A percentile compares a stretch with the other conserved stretches of the same genome.
phyloP scores from a whole-genome alignment of 2,113 vertebrate genomes.

The Clarias magur region DNA sequence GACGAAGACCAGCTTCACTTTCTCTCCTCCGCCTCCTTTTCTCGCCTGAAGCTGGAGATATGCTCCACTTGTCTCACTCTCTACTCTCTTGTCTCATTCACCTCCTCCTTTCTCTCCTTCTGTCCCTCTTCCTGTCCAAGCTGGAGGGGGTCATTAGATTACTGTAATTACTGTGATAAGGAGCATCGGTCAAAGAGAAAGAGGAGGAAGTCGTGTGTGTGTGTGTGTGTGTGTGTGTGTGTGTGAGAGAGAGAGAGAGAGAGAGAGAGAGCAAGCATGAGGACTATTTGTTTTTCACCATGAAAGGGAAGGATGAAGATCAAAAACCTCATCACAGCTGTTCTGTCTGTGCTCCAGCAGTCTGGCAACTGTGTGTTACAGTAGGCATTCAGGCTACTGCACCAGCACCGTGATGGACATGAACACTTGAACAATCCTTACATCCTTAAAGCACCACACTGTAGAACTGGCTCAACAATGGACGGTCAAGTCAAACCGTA shows the following conservation, averaged over 20 bases:
- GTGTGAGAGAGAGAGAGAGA: constrained; percentile 38
- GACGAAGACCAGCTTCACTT: constrained; percentile 9
- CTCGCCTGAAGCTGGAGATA: constrained; percentile 35
- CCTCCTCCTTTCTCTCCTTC: constrained; percentile 13
- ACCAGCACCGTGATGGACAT: constrained; percentile 2
- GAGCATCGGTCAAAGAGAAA: constrained; percentile 57
- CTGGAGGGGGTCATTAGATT: constrained; percentile 65
- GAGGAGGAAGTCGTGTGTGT: constrained; percentile 45
- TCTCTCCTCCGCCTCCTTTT: constrained; percentile 15
- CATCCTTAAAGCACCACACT: neutral
- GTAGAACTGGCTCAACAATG: neutral
- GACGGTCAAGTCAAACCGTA: too few relatives aligned
- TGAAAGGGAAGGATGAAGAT: constrained; percentile 72
- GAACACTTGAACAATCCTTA: neutral
- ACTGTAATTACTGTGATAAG: constrained; percentile 63
- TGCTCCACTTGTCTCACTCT: constrained; percentile 35
- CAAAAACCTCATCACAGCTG: constrained; percentile 71
- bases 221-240: constrained; percentile 50
- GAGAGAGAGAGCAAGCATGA: constrained; percentile 54
- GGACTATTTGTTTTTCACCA: constrained; percentile 44
- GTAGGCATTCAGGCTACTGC: neutral
- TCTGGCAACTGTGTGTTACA: constrained; percentile 32
- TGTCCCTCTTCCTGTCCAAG: constrained; percentile 37
- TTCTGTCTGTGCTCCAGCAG: constrained; percentile 66
- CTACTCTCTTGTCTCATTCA: constrained; percentile 20